Evolutionary conservation across 2,888 invertebrate species (phyloP).

Genomic region (Hymenopus coronatus): DNA sequence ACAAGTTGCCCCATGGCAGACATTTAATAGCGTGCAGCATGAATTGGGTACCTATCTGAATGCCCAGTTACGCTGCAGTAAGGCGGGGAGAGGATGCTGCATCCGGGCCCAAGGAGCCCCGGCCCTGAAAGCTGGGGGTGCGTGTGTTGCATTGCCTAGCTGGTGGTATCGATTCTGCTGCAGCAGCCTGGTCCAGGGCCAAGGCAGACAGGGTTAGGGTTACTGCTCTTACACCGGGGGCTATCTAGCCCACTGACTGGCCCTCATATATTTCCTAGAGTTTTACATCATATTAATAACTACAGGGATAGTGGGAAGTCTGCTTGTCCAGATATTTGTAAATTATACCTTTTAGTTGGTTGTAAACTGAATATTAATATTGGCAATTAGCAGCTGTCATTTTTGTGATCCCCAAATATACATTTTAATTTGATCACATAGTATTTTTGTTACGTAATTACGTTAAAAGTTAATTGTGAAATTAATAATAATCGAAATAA

Average conservation of each 20-base stretch:
- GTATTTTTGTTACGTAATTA: no score
- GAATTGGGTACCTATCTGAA: background rate
- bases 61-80: background rate
- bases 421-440: no score
- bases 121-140: background rate
- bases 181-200: constrained; percentile 13
- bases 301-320: background rate
- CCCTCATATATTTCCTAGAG: background rate
- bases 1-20: background rate
- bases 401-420: no score
- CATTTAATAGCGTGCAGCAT: background rate
- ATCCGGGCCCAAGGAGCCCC: background rate
- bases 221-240: background rate
- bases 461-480: no score
- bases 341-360: no score
- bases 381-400: no score
- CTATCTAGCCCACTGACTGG: background rate
- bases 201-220: constrained; percentile 23
- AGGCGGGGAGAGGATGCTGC: background rate
- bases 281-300: background rate
- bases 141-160: background rate
- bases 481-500: no score
- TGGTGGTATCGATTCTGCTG: constrained; percentile 15
- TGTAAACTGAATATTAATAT: no score
- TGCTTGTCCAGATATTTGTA: no score